These are phyloP conservation scores for Enteromius anoplus DNA, from an alignment of 2,797 vertebrate species.

Conservation along the genomic window DNA sequence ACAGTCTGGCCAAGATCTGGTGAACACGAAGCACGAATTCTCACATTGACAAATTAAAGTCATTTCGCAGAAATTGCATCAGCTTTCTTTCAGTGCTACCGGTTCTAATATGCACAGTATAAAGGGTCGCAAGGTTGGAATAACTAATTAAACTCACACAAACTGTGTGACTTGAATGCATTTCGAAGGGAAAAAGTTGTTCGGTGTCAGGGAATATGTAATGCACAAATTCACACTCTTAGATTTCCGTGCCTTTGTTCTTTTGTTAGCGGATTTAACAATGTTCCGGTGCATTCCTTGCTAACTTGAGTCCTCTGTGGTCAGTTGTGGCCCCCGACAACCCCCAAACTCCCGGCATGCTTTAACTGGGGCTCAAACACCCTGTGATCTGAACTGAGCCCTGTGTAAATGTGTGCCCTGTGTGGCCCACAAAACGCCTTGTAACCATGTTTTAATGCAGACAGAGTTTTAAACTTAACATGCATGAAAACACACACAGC, in stretches of 20 bases:
- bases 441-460: conserved; percentile 54
- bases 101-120: conserved; percentile 11
- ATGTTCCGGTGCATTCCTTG: conserved; percentile 83
- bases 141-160: conserved; percentile 6
- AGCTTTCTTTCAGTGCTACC: conserved; percentile 58
- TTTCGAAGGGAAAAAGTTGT: neutral
- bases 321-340: conserved; percentile 61
- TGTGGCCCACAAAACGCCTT: conserved; percentile 47
- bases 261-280: conserved; percentile 81
- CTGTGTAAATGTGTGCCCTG: conserved; percentile 56
- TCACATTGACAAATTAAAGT: conserved; percentile 79
- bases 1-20: conserved; percentile 69
- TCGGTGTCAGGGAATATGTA: conserved; percentile 54
- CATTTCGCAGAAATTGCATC: conserved; percentile 74
- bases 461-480: conserved; percentile 53
- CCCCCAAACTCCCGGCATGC: conserved; percentile 44
- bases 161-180: neutral
- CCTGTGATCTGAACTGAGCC: conserved; percentile 56
- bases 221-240: conserved; percentile 57
- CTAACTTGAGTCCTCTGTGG: conserved; percentile 81
- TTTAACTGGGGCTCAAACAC: conserved; percentile 50
- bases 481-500: conserved; percentile 40
- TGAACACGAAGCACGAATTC: conserved; percentile 65
- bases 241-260: conserved; percentile 76
- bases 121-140: conserved; percentile 32